phyloP scores from a whole-genome alignment of 92 coral and sea anemone genomes.

The Umimayanthus kanabou region DNA sequence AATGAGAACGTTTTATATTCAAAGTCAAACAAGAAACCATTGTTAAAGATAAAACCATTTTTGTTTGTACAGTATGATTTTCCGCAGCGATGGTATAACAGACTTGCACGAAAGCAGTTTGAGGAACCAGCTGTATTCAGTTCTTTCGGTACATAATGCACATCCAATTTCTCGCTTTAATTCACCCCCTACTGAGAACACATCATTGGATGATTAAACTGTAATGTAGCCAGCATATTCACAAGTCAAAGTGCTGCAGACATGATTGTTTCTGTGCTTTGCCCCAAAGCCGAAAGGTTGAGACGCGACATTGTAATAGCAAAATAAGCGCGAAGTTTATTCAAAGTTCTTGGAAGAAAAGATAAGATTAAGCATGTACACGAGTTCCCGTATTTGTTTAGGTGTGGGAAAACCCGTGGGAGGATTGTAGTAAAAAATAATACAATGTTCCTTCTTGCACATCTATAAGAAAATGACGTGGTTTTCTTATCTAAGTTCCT shows the following conservation, averaged over 20 bases:
- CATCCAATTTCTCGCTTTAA: background rate
- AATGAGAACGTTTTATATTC: background rate
- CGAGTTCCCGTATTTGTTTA: background rate
- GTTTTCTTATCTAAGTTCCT: too few species aligned
- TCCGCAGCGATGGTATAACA: background rate
- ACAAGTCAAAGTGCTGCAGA: background rate
- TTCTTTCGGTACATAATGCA: background rate
- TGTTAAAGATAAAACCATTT: background rate
- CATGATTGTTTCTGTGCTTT: conserved; percentile 1
- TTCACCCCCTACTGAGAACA: conserved; percentile 4
- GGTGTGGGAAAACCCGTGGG: background rate
- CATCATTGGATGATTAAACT: conserved; percentile 9
- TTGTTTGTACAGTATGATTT: background rate
- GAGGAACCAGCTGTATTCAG: background rate
- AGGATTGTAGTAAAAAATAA: too few species aligned
- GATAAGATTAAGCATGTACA: background rate
- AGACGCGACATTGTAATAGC: background rate
- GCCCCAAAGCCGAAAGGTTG: conserved; percentile 11
- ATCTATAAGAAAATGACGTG: too few species aligned
- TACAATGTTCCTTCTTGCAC: background rate
- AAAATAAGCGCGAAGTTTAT: background rate
- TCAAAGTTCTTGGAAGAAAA: background rate
- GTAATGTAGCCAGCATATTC: conserved; percentile 2
- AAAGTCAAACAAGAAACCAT: background rate
- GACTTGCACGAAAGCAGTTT: background rate